Conservation (phyloP, 2,113 vertebrate species). For the Astatoreochromis straeleni region DNA sequence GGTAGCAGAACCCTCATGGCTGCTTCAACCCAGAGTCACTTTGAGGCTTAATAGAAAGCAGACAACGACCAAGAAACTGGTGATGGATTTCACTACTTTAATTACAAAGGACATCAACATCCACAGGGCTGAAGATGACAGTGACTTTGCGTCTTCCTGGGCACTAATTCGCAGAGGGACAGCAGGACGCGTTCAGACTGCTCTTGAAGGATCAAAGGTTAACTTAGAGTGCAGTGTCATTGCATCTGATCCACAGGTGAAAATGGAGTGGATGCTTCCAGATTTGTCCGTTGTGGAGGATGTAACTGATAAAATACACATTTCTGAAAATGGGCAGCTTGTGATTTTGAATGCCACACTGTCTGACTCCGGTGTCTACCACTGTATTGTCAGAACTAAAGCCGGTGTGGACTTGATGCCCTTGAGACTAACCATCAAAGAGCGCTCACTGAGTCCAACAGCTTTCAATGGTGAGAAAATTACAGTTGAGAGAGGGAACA, state of each 20-base stretch:
- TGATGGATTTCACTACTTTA: conserved; percentile 71
- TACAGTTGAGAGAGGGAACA: conserved; percentile 39
- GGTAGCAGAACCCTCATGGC: conserved; percentile 69
- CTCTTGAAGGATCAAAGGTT: conserved; percentile 63
- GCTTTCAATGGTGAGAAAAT: conserved; percentile 72
- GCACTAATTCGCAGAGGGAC: conserved; percentile 62
- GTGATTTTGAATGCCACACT: conserved; percentile 62
- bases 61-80: conserved; percentile 73
- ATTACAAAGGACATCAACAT: conserved; percentile 55
- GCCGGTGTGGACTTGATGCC: conserved; percentile 64
- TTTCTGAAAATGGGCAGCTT: conserved; percentile 57
- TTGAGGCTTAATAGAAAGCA: conserved; percentile 72
- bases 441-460: conserved; percentile 57
- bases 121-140: conserved; percentile 2
- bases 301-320: conserved; percentile 31
- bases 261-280: conserved; percentile 74
- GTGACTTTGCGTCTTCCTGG: conserved; percentile 51
- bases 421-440: conserved; percentile 66
- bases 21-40: conserved; percentile 72
- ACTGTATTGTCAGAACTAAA: conserved; percentile 67
- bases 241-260: conserved; percentile 47
- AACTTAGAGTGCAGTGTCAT: conserved; percentile 58
- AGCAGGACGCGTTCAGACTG: conserved; percentile 47
- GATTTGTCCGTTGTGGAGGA: conserved; percentile 64
- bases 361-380: conserved; percentile 72